Conservation (phyloP, 2,797 vertebrate species). For the Heterohyrax brucei region DNA sequence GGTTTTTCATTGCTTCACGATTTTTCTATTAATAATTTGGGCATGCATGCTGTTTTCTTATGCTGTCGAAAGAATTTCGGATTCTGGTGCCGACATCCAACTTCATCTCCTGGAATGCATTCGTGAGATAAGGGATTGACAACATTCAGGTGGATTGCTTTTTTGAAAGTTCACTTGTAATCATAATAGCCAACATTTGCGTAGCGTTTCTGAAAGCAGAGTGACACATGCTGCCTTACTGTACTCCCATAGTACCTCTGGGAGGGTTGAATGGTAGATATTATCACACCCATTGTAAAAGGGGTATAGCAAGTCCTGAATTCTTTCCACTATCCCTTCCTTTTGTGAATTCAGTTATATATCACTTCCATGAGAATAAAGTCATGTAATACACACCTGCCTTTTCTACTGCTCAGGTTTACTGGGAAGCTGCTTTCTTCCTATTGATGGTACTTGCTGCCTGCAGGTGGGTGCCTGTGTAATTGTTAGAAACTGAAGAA, state of each 20-base stretch:
- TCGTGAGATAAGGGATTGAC: constrained; percentile 2
- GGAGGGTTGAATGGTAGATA: neutral
- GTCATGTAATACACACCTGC: too few relatives aligned
- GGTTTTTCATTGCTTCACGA: neutral
- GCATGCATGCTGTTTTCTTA: neutral
- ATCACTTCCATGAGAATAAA: too few relatives aligned
- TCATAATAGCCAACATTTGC: constrained; percentile 10
- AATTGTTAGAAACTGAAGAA: too few relatives aligned
- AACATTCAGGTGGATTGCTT: neutral
- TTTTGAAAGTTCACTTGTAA: constrained; percentile 8
- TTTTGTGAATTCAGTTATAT: neutral
- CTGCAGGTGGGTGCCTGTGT: too few relatives aligned
- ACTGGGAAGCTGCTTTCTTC: too few relatives aligned
- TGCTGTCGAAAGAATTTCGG: constrained; percentile 2
- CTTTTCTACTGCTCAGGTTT: too few relatives aligned
- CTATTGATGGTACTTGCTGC: too few relatives aligned
- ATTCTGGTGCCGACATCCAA: neutral
- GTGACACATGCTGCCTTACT: neutral
- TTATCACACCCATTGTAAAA: constrained; percentile 37
- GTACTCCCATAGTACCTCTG: neutral
- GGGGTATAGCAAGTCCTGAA: neutral
- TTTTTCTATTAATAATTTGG: neutral
- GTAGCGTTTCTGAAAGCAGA: neutral
- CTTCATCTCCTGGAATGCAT: neutral
- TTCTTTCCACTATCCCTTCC: neutral